Conservation (phyloP, 2,888 invertebrate genomes). For the Apodemia duryi region DNA sequence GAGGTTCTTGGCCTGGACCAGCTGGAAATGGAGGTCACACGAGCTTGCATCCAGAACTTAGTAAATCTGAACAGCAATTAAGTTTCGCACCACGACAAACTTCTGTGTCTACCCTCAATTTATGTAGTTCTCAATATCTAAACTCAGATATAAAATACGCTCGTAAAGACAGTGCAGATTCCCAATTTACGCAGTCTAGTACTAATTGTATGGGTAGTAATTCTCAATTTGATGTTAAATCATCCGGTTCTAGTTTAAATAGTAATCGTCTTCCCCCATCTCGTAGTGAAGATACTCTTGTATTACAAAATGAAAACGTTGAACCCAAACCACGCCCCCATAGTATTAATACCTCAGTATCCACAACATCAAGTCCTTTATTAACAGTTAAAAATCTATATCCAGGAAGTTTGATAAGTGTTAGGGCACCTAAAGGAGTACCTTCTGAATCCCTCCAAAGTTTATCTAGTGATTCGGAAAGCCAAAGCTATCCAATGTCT, state of each 20-base stretch:
- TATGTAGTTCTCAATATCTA: slow-evolving; percentile 76
- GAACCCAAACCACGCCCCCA: slow-evolving; percentile 77
- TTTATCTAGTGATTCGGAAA: slow-evolving; percentile 82
- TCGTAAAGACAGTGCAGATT: slow-evolving; percentile 80
- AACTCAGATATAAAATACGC: slow-evolving; percentile 67
- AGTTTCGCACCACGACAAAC: slow-evolving; percentile 75
- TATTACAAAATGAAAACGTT: slow-evolving; percentile 60
- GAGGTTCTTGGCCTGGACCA: slow-evolving; percentile 93
- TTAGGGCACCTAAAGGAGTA: slow-evolving; percentile 76
- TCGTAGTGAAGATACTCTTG: slow-evolving; percentile 88
- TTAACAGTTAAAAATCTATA: slow-evolving; percentile 80
- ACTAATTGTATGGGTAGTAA: slow-evolving; percentile 63
- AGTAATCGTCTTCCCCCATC: slow-evolving; percentile 84
- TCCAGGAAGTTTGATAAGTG: slow-evolving; percentile 82
- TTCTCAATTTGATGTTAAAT: slow-evolving; percentile 67
- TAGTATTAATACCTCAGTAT: slow-evolving; percentile 80
- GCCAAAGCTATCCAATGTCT: slow-evolving; percentile 73
- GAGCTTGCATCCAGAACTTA: slow-evolving; percentile 84
- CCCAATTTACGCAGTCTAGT: slow-evolving; percentile 77
- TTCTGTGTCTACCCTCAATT: slow-evolving; percentile 70
- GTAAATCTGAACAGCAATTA: slow-evolving; percentile 90
- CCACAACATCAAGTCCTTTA: slow-evolving; percentile 85
- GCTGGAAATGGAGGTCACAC: slow-evolving; percentile 77
- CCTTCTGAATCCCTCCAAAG: slow-evolving; percentile 84
- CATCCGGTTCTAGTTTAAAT: slow-evolving; percentile 58